A percentile compares a stretch with the other conserved stretches of the same genome.
These are phyloP conservation scores for Megamerina dolium DNA, from an alignment of 2,888 invertebrate genomes.

Conservation along the genomic window DNA sequence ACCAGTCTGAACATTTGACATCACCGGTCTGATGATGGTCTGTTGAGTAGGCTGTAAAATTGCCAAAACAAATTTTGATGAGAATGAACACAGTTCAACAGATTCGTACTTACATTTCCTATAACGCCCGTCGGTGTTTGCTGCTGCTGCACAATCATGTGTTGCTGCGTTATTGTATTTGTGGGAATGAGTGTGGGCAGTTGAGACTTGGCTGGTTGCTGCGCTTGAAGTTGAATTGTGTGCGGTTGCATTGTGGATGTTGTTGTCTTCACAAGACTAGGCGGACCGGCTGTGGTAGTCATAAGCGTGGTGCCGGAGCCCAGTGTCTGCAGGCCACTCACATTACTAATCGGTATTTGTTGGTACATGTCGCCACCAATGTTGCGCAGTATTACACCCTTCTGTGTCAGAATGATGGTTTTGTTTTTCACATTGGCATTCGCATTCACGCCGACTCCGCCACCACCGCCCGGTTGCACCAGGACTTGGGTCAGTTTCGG, in stretches of 20 bases:
- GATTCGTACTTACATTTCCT: slow-evolving; percentile 36
- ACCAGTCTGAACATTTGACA: slow-evolving; percentile 41
- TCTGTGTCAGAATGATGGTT: slow-evolving; percentile 47
- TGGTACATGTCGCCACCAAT: slow-evolving; percentile 49
- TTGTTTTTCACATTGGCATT: slow-evolving; percentile 44
- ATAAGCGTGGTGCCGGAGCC: slow-evolving; percentile 37
- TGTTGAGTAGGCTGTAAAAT: slow-evolving; percentile 40
- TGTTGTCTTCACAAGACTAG: slow-evolving; percentile 43
- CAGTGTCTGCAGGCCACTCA: slow-evolving; percentile 39
- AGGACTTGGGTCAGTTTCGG: slow-evolving; percentile 48
- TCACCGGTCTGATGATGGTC: slow-evolving; percentile 47
- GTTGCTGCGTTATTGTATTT: slow-evolving; percentile 39
- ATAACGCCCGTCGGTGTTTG: slow-evolving; percentile 38
- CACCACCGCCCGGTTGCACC: slow-evolving; percentile 35
- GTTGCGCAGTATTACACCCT: slow-evolving; percentile 47
- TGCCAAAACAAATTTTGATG: neutral
- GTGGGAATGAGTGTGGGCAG: slow-evolving; percentile 48
- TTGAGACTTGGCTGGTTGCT: slow-evolving; percentile 32
- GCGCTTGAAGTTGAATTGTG: slow-evolving; percentile 34
- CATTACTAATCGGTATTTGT: slow-evolving; percentile 48
- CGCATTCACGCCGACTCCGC: slow-evolving; percentile 15
- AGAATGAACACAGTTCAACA: neutral
- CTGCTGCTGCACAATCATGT: slow-evolving; percentile 42
- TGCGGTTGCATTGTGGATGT: slow-evolving; percentile 31
- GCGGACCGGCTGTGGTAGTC: slow-evolving; percentile 45